These are phyloP conservation scores for Mus minutoides DNA, from an alignment of 2,797 vertebrate genomes.

Conservation along the genomic window DNA sequence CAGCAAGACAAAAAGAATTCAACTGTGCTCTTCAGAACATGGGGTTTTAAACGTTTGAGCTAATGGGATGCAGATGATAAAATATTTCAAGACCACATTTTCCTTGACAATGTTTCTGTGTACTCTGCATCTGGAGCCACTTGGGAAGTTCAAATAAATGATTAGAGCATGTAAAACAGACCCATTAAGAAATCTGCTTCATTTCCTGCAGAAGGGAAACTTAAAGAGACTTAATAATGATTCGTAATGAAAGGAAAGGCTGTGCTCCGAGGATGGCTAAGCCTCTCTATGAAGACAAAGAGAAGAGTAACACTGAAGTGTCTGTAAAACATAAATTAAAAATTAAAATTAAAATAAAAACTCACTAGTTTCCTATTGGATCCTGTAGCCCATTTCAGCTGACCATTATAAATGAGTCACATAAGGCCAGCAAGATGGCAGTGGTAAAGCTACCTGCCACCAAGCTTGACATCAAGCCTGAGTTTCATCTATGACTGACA, in stretches of 20 bases:
- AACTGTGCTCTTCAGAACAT: conserved; percentile 2
- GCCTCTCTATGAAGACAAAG: conserved; percentile 13
- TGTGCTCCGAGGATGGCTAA: conserved; percentile 34
- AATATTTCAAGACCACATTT: conserved; percentile 47
- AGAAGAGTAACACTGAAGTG: conserved; percentile 15
- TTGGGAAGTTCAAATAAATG: conserved; percentile 72
- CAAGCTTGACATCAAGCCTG: neutral
- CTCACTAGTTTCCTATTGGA: neutral
- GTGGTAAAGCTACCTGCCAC: neutral
- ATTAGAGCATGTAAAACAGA: conserved; percentile 67
- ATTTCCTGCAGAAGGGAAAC: conserved; percentile 56
- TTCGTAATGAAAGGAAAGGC: conserved; percentile 55
- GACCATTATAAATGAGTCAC: neutral
- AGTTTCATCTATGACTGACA: neutral
- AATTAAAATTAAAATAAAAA: conserved; percentile 45
- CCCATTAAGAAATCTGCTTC: conserved; percentile 50
- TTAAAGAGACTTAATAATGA: conserved; percentile 60
- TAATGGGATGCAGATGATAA: neutral
- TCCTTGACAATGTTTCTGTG: conserved; percentile 58
- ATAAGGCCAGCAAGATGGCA: neutral
- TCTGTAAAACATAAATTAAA: conserved; percentile 56
- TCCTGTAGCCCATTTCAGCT: neutral
- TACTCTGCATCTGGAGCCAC: conserved; percentile 34
- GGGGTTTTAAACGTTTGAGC: conserved; percentile 3
- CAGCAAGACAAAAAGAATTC: neutral